Base-by-base conservation (phyloP, 2,113 vertebrate genomes). In the Prochilodus magdalenae region DNA sequence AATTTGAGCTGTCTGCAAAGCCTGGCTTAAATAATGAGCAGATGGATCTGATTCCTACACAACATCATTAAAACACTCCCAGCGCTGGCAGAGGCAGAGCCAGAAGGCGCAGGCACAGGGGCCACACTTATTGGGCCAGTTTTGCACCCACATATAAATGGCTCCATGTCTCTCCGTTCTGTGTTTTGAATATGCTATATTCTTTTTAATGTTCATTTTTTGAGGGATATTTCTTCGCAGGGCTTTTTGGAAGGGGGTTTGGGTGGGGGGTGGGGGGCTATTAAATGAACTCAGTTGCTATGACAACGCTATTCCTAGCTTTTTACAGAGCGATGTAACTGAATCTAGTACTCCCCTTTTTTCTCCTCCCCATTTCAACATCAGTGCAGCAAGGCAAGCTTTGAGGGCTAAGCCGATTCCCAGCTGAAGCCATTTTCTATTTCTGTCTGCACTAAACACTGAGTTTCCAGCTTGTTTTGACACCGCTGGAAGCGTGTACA, bases 321-420 rank as follows among this genome's bases (percentile, higher is more conserved):
- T 86, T 78, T 89, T 87, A 85, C 87, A 84, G 89, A 92, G 86
- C 87, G 89, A 91, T 91, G 88, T 87, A 89, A 91, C 86, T 87
- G 86, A 88, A 90, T 90, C 89, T 88, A 75, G 73, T 69, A 77
- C 51, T 36, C 11, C 36, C 72, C 77, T 85, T 44, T 79, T 53
- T 87, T 74, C 78, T 82, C 87, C 44, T 84, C 89, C 81, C 84
- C 85, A 89, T 88, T 90, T 86, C 89, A 85, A 85, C 90, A 91
- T 93, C 90, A 91, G 87, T 82, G 85, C 81, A 87, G 74, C 80
- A 70, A 89, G 84, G 66, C 78, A 82, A 85, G 90, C 93, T 94
- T 95, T 94, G 91, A 93, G 94, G 94, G 89, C 90, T 94, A 93
- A 93, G 92, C 92, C 84, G 91, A 92, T 93, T 93, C 91, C 89